phyloP scores from a whole-genome alignment of 1,140 invertebrate genomes.

The Aradophagus sp. region DNA sequence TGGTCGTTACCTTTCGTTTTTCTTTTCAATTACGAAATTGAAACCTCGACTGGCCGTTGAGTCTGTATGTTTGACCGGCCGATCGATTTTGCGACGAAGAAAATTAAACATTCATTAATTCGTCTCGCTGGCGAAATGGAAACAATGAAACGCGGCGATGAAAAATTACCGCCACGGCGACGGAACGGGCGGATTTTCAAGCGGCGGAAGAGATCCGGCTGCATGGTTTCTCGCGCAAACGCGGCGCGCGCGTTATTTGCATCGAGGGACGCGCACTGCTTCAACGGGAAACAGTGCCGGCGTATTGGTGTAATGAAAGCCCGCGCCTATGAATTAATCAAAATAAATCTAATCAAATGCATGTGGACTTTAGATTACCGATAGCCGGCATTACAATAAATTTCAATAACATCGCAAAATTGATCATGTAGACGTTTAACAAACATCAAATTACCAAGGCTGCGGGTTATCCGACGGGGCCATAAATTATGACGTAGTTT shows the following conservation, averaged over 20 bases:
- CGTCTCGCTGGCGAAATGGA: too few species aligned
- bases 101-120: slow-evolving; percentile 25
- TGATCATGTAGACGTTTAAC: slow-evolving; percentile 26
- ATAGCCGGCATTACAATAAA: slow-evolving; percentile 41
- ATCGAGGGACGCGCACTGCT: too few species aligned
- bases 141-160: too few species aligned
- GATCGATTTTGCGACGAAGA: slow-evolving; percentile 14
- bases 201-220: too few species aligned
- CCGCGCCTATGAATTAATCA: slow-evolving; percentile 31
- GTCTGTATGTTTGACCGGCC: not conserved
- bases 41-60: slow-evolving; percentile 10
- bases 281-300: too few species aligned
- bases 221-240: too few species aligned
- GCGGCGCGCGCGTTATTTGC: too few species aligned
- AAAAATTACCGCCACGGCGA: too few species aligned
- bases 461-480: slow-evolving; percentile 25
- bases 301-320: slow-evolving; percentile 16
- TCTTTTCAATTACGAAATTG: slow-evolving; percentile 19
- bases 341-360: slow-evolving; percentile 49
- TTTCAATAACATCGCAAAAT: slow-evolving; percentile 47
- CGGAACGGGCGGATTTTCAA: too few species aligned
- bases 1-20: slow-evolving; percentile 3
- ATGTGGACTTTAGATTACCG: slow-evolving; percentile 29
- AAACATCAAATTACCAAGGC: slow-evolving; percentile 34
- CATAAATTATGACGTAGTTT: slow-evolving; percentile 35